Evolutionary conservation across 2,888 invertebrate genomes (phyloP), one percentile per base, ranked within the genome.

Genomic region (Harpalus rubripes): DNA sequence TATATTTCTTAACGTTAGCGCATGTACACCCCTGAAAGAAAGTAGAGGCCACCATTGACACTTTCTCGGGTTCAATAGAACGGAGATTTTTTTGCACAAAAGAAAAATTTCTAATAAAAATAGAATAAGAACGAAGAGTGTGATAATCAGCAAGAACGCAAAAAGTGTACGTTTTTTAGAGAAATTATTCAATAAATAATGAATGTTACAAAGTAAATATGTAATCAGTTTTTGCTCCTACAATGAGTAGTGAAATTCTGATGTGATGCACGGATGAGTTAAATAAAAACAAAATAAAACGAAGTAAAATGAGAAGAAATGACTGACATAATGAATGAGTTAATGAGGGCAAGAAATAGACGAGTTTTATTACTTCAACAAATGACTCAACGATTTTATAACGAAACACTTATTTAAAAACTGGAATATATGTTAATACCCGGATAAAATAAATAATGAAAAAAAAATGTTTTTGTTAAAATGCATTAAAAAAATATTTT

Each of bases 121-220:
- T 68, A 41, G 39, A 39, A n/a, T 32, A 39, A 68, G 41, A 63
- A 26, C 26, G 15, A 39, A 7, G 15, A 4, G 5, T 39, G 65
- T 65, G n/a, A 65, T 65, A 65, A 65, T n/a, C n/a, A 12, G 41
- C 15, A 39, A 68, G 68, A 68, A 22, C 22, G 22, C 22, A 32
- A 32, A 32, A 32, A 68, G 41, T 74, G 16, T 1, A 15, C 39
- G 68, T 68, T 74, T 44, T 44, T 44, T 74, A 18, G 72, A 7
- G 72, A 44, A 74, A 74, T 74, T 41, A 74, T 74, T 18, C 44
- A 74, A 74, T 22, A 74, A 74, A 74, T 74, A 74, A 74, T 74
- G 72, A 44, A 8, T 18, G 44, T 44, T 74, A 44, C 18, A n/a
- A 44, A 18, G 44, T 41, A 68, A 68, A 68, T 44, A 74, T 74